Evolutionary conservation across 2,113 vertebrate genomes (phyloP).

Genomic region (Calidris pugnax): DNA sequence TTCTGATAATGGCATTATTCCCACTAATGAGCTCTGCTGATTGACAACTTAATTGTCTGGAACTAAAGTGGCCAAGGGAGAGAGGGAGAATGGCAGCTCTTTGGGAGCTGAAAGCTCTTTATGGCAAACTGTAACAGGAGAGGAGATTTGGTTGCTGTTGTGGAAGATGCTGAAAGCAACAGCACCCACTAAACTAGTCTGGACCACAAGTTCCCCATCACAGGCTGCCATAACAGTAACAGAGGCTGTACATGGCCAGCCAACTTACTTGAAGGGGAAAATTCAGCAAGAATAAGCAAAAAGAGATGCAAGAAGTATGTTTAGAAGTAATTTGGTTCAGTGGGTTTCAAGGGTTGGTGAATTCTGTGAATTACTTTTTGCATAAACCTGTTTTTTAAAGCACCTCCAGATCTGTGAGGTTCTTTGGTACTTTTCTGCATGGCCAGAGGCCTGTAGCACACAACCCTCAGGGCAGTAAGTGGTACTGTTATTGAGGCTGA

Average conservation of each 20-base stretch:
- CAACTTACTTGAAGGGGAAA: not conserved
- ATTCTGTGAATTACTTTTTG: not conserved
- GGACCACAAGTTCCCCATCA: not conserved
- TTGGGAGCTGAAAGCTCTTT: not conserved
- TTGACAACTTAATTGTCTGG: not conserved
- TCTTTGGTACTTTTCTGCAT: not conserved
- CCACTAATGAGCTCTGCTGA: not conserved
- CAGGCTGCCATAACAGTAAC: not conserved
- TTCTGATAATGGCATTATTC: not conserved
- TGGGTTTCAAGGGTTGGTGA: not conserved
- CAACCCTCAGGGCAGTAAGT: not conserved
- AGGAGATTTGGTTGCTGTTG: not conserved
- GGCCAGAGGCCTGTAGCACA: accelerated
- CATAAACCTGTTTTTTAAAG: not conserved
- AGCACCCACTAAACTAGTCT: not conserved
- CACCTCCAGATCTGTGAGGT: not conserved
- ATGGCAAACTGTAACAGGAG: not conserved
- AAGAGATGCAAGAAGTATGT: not conserved
- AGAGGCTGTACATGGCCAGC: not conserved
- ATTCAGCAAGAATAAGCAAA: not conserved
- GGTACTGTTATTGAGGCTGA: not conserved
- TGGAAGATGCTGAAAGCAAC: not conserved
- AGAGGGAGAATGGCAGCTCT: not conserved
- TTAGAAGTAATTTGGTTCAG: not conserved
- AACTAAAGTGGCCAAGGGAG: not conserved